Percentiles rank a stretch among this genome's conserved stretches.
Conservation (phyloP, 2,797 vertebrate species). For the Neosilurus hyrtlii region DNA sequence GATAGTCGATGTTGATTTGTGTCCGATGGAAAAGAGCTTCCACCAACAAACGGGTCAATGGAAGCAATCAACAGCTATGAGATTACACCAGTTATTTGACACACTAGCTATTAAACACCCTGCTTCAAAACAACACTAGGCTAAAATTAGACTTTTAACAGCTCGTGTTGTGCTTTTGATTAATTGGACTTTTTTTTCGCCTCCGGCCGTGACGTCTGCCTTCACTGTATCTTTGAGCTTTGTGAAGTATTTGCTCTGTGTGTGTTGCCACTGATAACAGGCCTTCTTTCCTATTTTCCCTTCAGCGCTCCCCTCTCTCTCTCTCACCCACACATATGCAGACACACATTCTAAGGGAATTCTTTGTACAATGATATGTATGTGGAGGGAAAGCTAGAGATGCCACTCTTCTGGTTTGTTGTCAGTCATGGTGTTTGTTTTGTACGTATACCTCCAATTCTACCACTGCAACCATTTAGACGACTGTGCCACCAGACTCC, state of each 20-base stretch:
- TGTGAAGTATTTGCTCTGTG: not conserved
- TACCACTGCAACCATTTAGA: constrained; percentile 21
- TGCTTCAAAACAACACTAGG: not conserved
- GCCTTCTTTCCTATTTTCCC: not conserved
- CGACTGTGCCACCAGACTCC: not conserved
- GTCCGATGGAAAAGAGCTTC: not conserved
- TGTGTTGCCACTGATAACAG: not conserved
- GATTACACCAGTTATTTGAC: not conserved
- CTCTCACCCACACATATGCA: not conserved
- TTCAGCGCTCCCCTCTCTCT: not conserved
- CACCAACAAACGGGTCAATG: not conserved
- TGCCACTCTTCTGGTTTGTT: constrained; percentile 29
- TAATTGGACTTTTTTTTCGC: not conserved
- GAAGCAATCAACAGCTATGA: not conserved
- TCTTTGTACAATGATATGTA: not conserved
- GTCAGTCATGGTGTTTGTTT: constrained; percentile 33
- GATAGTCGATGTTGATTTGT: not conserved
- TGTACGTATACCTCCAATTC: constrained; percentile 14
- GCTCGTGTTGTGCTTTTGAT: not conserved
- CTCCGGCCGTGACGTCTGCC: not conserved
- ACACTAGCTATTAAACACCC: not conserved
- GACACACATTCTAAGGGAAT: not conserved
- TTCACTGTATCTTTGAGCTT: not conserved
- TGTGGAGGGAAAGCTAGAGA: not conserved
- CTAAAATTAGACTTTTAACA: constrained; percentile 6